Base-by-base conservation (phyloP, 1,140 invertebrate genomes). In the Neodiprion virginianus region DNA sequence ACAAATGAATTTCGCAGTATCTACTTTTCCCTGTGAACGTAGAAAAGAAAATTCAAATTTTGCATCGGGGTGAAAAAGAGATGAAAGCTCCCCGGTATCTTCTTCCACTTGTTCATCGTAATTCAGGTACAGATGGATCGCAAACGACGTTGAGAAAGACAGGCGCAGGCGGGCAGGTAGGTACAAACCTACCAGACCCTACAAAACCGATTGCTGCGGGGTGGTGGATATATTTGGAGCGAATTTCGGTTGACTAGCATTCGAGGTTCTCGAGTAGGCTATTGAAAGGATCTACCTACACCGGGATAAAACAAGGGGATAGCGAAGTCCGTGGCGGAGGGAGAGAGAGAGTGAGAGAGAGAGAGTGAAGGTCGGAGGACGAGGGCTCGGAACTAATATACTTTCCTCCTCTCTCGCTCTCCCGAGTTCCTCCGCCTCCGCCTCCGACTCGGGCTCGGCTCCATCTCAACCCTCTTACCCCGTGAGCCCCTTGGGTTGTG, bases 261-360 rank as follows among this genome's bases (percentile, higher is more conserved):
- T 40, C 28, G 28, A 40, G 28, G 28, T 40, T 40, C 28, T 40
- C 28, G 28, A 40, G 53, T 14, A 61, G 53, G 53, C 53, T 61
- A 61, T 61, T 61, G 53, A 61, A 61, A 61, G 53, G 53, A 61
- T 61, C 53, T 61, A 61, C n/a, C n/a, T 17, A 40, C 28, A 40
- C 53, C 11, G 3, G 53, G 53, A 61, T 61, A 61, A 61, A 61
- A 61, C 53, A 61, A 61, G n/a, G 53, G 53, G 53, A 17, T 61
- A 61, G 53, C 11, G 53, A 7, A 3, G n/a, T 12, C 28, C 28
- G 4, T 61, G n/a, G 53, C 0, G 53, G 53, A 66, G 48, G 28
- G 50, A 73, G 40, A 47, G 47, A 61, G 75, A 79, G 75, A 78
- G 77, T 76, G 77, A 65, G 50, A 73, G 40, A 47, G 47, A 61